These are phyloP conservation scores for Lemur catta DNA, from an alignment of 2,797 vertebrate species.

Conservation along the genomic window DNA sequence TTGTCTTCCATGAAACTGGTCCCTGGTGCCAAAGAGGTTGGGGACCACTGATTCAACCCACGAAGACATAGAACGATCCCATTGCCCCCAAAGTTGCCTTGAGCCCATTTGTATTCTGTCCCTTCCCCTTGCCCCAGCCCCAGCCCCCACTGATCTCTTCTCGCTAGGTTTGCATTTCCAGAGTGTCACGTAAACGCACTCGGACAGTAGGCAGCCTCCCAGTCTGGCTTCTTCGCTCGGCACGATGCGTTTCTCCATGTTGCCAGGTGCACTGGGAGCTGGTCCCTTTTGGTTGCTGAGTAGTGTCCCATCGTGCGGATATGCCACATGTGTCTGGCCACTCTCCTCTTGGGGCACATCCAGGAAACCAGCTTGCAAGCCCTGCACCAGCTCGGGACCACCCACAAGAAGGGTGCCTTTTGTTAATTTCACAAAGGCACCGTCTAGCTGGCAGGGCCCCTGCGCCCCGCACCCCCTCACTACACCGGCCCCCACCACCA, in stretches of 20 bases:
- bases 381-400: background rate
- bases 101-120: background rate
- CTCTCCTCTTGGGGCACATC: background rate
- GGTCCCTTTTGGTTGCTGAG: background rate
- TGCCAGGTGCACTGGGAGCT: no score
- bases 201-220: background rate
- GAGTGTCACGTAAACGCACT: background rate
- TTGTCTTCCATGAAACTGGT: no score
- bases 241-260: rapidly evolving
- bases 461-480: background rate
- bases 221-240: rapidly evolving
- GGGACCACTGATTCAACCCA: background rate
- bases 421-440: background rate
- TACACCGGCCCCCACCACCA: background rate
- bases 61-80: background rate
- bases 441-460: background rate
- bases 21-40: no score
- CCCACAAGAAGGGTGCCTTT: background rate
- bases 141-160: background rate
- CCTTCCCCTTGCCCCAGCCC: background rate
- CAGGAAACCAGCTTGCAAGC: background rate
- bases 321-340: rapidly evolving
- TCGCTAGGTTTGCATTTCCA: background rate
- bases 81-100: background rate
- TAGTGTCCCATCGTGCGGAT: rapidly evolving